These are phyloP conservation scores for Podiceps cristatus DNA, from an alignment of 2,113 vertebrate genomes.

Conservation along the genomic window DNA sequence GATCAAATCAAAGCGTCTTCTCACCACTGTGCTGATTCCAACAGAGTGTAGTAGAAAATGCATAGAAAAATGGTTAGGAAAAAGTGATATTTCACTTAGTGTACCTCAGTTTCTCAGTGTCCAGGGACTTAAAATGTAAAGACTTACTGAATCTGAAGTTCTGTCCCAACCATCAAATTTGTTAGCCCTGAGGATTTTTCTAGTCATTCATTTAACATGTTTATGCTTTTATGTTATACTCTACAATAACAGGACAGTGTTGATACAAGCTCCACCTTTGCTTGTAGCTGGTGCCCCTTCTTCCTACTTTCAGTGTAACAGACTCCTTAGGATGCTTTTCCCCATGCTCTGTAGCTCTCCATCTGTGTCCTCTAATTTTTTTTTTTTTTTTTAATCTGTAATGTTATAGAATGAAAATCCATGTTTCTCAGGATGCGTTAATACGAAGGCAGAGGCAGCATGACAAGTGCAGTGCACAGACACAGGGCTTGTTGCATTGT, in stretches of 20 bases:
- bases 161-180: neutral
- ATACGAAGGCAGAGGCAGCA: neutral
- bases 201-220: neutral
- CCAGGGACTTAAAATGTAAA: neutral
- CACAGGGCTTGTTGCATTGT: neutral
- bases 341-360: neutral
- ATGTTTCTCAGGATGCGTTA: neutral
- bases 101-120: neutral
- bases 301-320: neutral
- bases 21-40: neutral
- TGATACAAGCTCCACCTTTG: neutral
- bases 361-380: neutral
- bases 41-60: neutral
- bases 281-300: neutral
- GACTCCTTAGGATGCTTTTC: neutral
- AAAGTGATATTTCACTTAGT: neutral
- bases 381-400: neutral
- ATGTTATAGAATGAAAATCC: neutral
- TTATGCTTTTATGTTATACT: neutral
- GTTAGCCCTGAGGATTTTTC: neutral
- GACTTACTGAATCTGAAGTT: neutral
- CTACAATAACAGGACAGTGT: neutral
- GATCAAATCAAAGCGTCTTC: neutral
- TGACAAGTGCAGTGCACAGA: neutral
- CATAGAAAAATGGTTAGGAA: neutral